phyloP scores from a whole-genome alignment of 2,888 invertebrate species.

The Drosophila tripunctata region DNA sequence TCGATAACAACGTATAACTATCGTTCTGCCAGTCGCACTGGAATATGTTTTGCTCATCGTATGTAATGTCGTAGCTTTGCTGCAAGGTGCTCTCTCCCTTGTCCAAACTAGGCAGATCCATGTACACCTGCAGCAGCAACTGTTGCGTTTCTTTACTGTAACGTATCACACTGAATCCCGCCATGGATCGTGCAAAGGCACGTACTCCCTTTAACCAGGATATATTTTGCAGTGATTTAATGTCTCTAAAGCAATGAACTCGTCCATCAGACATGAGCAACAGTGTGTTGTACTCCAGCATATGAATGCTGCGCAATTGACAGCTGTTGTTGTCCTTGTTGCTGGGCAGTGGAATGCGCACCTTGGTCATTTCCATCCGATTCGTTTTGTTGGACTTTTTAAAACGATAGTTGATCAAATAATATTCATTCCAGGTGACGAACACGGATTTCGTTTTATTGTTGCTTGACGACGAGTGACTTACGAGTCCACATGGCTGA shows the following conservation, averaged over 20 bases:
- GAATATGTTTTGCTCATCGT: constrained; percentile 80
- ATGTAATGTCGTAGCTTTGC: constrained; percentile 78
- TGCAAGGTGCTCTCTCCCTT: constrained; percentile 59
- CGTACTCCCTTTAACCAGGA: constrained; percentile 77
- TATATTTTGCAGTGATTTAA: constrained; percentile 77
- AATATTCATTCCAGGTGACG: constrained; percentile 82
- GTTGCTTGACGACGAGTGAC: constrained; percentile 71
- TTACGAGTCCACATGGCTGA: constrained; percentile 77
- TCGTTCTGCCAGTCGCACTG: constrained; percentile 79
- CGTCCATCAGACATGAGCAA: constrained; percentile 77
- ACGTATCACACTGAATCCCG: constrained; percentile 81
- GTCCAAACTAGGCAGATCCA: constrained; percentile 73
- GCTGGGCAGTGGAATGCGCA: constrained; percentile 65
- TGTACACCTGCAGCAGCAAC: constrained; percentile 74
- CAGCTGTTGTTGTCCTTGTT: constrained; percentile 4
- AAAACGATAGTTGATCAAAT: constrained; percentile 81
- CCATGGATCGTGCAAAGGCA: constrained; percentile 59
- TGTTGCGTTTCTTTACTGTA: constrained; percentile 42
- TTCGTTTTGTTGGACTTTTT: constrained; percentile 67
- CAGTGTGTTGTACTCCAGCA: constrained; percentile 81
- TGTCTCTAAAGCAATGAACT: constrained; percentile 81
- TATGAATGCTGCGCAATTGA: constrained; percentile 68
- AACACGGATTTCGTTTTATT: constrained; percentile 77
- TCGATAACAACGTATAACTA: constrained; percentile 66
- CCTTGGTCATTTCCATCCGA: constrained; percentile 68